Percentiles rank a stretch among this genome's conserved stretches.
These are phyloP conservation scores for Drosophila jambulina DNA, from an alignment of 1,140 invertebrate species.

Conservation along the genomic window DNA sequence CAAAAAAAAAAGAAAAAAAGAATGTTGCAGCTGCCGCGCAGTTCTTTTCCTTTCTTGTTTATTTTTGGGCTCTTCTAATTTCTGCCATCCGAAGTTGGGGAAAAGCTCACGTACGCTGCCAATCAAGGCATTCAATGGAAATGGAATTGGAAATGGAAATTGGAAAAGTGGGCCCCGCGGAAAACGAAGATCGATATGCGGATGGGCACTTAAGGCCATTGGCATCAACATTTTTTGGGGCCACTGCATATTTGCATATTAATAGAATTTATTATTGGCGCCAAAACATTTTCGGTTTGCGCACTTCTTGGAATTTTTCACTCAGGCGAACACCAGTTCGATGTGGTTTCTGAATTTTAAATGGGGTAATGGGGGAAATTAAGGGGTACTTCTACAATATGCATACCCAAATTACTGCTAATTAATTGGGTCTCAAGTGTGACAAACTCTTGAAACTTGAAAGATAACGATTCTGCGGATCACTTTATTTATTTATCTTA, in stretches of 20 bases:
- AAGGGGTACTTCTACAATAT: not conserved
- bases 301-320: slow-evolving; percentile 25
- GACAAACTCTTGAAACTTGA: not conserved
- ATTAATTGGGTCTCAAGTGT: not conserved
- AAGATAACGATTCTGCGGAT: not conserved
- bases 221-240: slow-evolving; percentile 35
- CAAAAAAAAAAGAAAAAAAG: slow-evolving; percentile 24
- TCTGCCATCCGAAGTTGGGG: slow-evolving; percentile 26
- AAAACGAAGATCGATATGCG: slow-evolving; percentile 10
- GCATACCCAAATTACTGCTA: not conserved
- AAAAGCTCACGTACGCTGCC: slow-evolving; percentile 68
- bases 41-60: slow-evolving; percentile 1
- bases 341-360: not conserved
- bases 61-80: slow-evolving; percentile 6
- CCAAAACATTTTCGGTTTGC: slow-evolving; percentile 7
- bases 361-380: not conserved
- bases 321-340: not conserved
- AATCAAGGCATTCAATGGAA: slow-evolving; percentile 43
- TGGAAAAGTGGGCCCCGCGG: not conserved
- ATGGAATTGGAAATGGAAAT: slow-evolving; percentile 23
- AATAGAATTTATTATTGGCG: slow-evolving; percentile 63
- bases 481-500: slow-evolving; percentile 14
- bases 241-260: slow-evolving; percentile 54
- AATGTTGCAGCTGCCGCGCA: slow-evolving; percentile 28
- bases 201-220: slow-evolving; percentile 58